These are phyloP conservation scores for Toxonevra muliebris DNA, from an alignment of 2,888 invertebrate species.

Conservation along the genomic window DNA sequence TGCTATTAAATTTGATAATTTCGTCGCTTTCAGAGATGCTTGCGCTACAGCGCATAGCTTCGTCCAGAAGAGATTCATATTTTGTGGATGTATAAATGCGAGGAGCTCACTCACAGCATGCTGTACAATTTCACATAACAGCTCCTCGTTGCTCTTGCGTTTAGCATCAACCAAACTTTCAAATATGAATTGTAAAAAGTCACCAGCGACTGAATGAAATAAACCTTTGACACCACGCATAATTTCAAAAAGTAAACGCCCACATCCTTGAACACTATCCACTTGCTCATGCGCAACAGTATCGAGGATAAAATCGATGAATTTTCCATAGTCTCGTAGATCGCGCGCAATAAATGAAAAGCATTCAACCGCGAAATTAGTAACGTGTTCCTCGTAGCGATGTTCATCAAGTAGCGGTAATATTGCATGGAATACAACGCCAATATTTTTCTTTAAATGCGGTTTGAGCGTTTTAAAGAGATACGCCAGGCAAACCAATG, in stretches of 20 bases:
- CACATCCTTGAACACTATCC: slow-evolving; percentile 82
- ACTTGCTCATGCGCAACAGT: slow-evolving; percentile 74
- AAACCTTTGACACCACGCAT: slow-evolving; percentile 83
- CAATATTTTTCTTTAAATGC: slow-evolving; percentile 81
- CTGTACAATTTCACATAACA: slow-evolving; percentile 71
- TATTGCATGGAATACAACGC: slow-evolving; percentile 75
- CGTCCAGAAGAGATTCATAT: slow-evolving; percentile 75
- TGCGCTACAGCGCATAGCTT: slow-evolving; percentile 64
- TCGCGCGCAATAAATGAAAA: slow-evolving; percentile 94
- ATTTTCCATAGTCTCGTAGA: slow-evolving; percentile 79
- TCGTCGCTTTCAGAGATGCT: slow-evolving; percentile 19
- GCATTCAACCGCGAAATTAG: slow-evolving; percentile 94
- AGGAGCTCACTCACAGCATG: slow-evolving; percentile 74
- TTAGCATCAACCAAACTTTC: slow-evolving; percentile 67
- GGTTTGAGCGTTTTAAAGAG: slow-evolving; percentile 90
- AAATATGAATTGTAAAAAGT: slow-evolving; percentile 75
- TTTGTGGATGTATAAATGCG: slow-evolving; percentile 71
- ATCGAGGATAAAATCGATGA: slow-evolving; percentile 75
- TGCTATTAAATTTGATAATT: slow-evolving; percentile 67
- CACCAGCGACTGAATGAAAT: slow-evolving; percentile 84
- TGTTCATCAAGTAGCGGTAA: slow-evolving; percentile 79
- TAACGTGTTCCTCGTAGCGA: slow-evolving; percentile 81
- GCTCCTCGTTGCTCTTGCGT: slow-evolving; percentile 39
- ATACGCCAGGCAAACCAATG: slow-evolving; percentile 86
- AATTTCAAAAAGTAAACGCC: slow-evolving; percentile 88